Evolutionary conservation across 2,113 vertebrate genomes (phyloP).

Genomic region (Tachysurus fulvidraco): DNA sequence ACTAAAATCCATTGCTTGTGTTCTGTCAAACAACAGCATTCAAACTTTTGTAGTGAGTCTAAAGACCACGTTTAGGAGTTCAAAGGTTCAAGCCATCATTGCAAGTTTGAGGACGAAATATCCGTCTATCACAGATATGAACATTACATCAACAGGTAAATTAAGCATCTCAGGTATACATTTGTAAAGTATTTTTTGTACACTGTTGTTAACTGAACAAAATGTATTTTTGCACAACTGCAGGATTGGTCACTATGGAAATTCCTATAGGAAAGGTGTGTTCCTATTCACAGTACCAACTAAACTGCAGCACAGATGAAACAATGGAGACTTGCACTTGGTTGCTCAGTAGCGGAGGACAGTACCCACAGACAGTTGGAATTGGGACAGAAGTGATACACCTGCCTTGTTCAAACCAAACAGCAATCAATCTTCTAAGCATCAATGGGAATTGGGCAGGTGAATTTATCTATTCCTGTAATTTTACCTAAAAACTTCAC

Average conservation of each 20-base stretch:
- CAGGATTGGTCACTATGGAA: slow-evolving; percentile 63
- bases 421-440: slow-evolving; percentile 29
- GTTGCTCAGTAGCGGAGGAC: neutral
- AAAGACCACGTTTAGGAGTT: slow-evolving; percentile 18
- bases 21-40: neutral
- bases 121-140: neutral
- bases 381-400: slow-evolving; percentile 37
- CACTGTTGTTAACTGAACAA: neutral
- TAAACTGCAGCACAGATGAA: slow-evolving; percentile 48
- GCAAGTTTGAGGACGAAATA: fast-evolving
- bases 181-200: neutral
- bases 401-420: slow-evolving; percentile 14
- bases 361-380: slow-evolving; percentile 25
- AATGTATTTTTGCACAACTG: neutral
- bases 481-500: neutral
- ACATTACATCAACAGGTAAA: slow-evolving; percentile 58
- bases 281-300: neutral
- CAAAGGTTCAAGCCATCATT: slow-evolving; percentile 45
- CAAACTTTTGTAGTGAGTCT: slow-evolving; percentile 51
- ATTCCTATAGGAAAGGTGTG: neutral
- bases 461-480: slow-evolving; percentile 32
- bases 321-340: slow-evolving; percentile 11
- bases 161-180: neutral
- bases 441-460: slow-evolving; percentile 65
- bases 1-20: neutral